phyloP scores from a whole-genome alignment of 2,113 vertebrate genomes.

The Scomber scombrus region DNA sequence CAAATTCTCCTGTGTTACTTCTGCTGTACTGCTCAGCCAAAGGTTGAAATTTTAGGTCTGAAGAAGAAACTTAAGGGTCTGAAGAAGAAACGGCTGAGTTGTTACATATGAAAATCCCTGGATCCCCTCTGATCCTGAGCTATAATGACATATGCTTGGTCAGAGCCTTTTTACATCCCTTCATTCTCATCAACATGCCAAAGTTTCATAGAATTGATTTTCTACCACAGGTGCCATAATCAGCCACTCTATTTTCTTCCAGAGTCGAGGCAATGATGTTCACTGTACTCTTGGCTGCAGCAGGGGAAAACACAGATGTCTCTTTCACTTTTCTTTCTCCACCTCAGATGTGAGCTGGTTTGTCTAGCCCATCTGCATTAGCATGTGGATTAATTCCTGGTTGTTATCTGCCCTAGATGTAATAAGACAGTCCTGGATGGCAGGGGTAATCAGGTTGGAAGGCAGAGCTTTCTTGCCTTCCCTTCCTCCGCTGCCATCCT shows the following conservation, averaged over 20 bases:
- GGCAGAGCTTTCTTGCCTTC: constrained; percentile 50
- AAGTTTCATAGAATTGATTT: constrained; percentile 63
- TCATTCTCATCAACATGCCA: constrained; percentile 54
- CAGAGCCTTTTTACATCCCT: constrained; percentile 38
- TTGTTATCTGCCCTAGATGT: constrained; percentile 75
- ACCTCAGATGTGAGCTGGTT: constrained; percentile 54
- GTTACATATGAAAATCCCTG: constrained; percentile 62
- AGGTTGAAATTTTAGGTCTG: constrained; percentile 53
- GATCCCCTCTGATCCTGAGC: constrained; percentile 68
- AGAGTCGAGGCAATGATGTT: constrained; percentile 22
- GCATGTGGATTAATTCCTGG: constrained; percentile 77
- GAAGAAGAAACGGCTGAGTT: constrained; percentile 51
- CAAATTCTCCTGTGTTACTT: constrained; percentile 38
- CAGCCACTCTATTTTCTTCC: constrained; percentile 21
- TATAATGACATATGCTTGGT: constrained; percentile 62
- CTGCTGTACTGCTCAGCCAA: constrained; percentile 27
- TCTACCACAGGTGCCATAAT: constrained; percentile 33
- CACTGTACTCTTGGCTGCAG: constrained; percentile 13
- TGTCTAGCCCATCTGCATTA: constrained; percentile 61
- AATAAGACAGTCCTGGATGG: constrained; percentile 67
- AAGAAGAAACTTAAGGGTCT: constrained; percentile 47
- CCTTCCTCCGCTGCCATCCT: constrained; percentile 57
- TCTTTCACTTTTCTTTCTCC: constrained; percentile 47
- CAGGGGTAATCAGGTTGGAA: constrained; percentile 67
- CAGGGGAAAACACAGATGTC: constrained; percentile 52